Conservation (phyloP, 2,888 invertebrate genomes). For the Epirrita christyi region DNA sequence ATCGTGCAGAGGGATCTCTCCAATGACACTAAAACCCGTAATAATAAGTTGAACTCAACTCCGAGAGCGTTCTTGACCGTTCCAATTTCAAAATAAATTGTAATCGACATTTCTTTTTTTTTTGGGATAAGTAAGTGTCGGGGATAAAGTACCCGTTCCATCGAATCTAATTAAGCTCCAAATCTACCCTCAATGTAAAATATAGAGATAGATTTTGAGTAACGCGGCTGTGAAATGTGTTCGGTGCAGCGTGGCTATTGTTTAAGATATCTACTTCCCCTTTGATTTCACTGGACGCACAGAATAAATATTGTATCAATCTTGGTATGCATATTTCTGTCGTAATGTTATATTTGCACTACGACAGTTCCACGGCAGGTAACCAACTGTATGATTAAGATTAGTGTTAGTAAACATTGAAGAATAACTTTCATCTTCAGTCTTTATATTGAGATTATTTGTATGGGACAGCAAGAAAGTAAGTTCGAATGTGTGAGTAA, state of each 20-base stretch:
- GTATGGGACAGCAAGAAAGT: too few relatives aligned
- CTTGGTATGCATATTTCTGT: not conserved
- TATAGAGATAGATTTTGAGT: not conserved
- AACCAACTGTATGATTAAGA: not conserved
- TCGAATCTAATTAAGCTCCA: too few relatives aligned
- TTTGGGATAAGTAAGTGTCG: too few relatives aligned
- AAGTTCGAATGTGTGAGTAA: too few relatives aligned
- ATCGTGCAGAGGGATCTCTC: slow-evolving; percentile 23
- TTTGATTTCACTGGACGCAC: not conserved
- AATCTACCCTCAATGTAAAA: too few relatives aligned
- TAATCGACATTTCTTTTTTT: too few relatives aligned
- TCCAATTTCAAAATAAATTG: too few relatives aligned
- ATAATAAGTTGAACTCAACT: too few relatives aligned
- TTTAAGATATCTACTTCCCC: not conserved
- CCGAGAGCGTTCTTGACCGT: too few relatives aligned
- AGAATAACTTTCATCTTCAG: not conserved
- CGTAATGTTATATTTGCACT: not conserved
- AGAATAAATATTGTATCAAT: too few relatives aligned
- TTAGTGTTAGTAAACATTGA: not conserved
- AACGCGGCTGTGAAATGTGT: not conserved
- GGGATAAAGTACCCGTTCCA: too few relatives aligned
- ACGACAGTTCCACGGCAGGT: not conserved
- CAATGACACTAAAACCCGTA: not conserved
- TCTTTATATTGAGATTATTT: not conserved
- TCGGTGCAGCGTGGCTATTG: not conserved